Evolutionary conservation across 92 coral and sea anemone species (phyloP).

Genomic region (Zoanthus sociatus): DNA sequence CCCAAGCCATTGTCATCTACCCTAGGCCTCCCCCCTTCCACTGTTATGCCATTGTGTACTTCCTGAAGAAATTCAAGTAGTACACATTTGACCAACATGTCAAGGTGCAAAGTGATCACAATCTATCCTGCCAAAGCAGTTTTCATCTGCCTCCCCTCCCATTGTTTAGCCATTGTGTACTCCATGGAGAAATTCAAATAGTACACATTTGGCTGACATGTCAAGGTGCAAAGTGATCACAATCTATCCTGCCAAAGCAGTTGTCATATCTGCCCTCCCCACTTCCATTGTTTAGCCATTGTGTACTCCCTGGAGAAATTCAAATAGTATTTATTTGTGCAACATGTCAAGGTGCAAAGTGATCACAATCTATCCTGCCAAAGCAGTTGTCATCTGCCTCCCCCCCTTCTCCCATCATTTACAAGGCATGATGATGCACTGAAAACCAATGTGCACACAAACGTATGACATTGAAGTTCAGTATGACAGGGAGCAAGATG

Average conservation of each 20-base stretch:
- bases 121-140: background rate
- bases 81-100: background rate
- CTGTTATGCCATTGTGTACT: conserved; percentile 4
- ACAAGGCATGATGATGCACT: conserved; percentile 39
- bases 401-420: background rate
- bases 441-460: background rate
- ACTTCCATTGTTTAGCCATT: no score
- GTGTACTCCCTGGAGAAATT: conserved; percentile 15
- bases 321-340: background rate
- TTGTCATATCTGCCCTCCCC: no score
- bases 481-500: conserved; percentile 32
- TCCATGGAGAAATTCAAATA: no score
- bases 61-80: background rate
- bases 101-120: conserved; percentile 18
- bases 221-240: conserved; percentile 11
- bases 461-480: conserved; percentile 42
- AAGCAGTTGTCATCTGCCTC: conserved; percentile 6
- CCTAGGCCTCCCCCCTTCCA: background rate
- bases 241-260: background rate
- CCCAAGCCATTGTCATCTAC: conserved; percentile 16
- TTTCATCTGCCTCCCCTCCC: background rate
- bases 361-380: conserved; percentile 6
- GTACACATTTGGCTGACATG: background rate
- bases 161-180: no score
- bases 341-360: background rate